Conservation (phyloP, 2,113 vertebrate genomes). For the human region DNA sequence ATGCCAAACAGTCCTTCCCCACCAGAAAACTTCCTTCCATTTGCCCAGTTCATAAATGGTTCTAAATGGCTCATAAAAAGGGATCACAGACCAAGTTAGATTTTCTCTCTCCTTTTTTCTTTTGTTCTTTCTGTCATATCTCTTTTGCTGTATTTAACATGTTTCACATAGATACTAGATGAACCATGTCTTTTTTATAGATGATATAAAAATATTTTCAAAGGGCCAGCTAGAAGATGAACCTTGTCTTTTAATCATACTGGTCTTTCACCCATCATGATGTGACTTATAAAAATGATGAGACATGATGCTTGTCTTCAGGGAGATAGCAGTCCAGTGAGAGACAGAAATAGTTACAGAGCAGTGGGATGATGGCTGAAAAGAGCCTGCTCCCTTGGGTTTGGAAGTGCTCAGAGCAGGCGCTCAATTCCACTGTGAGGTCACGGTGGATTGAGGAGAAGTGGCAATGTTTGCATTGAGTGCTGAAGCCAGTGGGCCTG, state of each 20-base stretch:
- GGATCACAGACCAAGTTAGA: neutral
- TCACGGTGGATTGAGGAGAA: neutral
- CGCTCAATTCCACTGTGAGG: neutral
- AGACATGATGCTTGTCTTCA: neutral
- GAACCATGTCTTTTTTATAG: no score
- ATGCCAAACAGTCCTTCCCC: neutral
- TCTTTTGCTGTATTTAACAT: neutral
- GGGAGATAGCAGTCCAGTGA: neutral
- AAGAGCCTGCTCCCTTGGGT: fast-evolving
- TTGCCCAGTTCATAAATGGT: neutral
- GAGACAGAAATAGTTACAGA: neutral
- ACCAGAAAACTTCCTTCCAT: neutral
- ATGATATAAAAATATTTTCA: no score
- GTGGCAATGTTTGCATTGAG: neutral
- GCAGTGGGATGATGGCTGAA: neutral
- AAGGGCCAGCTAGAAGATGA: no score
- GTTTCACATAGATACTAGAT: neutral
- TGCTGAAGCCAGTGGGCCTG: neutral
- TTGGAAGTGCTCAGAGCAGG: neutral
- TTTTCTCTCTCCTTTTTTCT: neutral
- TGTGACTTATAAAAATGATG: neutral
- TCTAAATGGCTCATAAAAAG: neutral
- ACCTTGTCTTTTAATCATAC: neutral
- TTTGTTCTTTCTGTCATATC: neutral
- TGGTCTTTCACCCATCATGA: neutral